These are phyloP conservation scores for Carabus problematicus DNA, from an alignment of 2,888 invertebrate genomes.

Conservation along the genomic window DNA sequence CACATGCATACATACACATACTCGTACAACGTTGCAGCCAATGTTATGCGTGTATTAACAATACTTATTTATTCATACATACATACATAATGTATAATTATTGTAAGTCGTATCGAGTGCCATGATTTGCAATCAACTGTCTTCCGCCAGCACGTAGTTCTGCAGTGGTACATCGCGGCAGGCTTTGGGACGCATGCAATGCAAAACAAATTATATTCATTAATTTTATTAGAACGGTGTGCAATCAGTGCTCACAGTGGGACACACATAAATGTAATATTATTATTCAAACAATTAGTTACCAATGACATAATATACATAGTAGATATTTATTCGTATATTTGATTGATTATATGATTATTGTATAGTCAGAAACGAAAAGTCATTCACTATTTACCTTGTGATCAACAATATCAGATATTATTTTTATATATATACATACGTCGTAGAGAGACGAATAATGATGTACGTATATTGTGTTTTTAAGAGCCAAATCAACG, in stretches of 20 bases:
- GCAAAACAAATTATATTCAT: slow-evolving; percentile 1
- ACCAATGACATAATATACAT: slow-evolving; percentile 19
- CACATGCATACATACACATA: slow-evolving; percentile 2
- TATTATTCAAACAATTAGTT: slow-evolving; percentile 16
- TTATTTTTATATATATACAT: slow-evolving; percentile 40
- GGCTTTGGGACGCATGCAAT: slow-evolving; percentile 42
- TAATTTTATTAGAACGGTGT: slow-evolving; percentile 15
- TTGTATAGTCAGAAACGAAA: background rate
- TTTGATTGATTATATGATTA: background rate
- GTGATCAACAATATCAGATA: slow-evolving; percentile 28
- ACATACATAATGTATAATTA: slow-evolving; percentile 8
- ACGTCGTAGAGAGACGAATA: slow-evolving; percentile 25
- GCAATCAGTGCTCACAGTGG: slow-evolving; percentile 37
- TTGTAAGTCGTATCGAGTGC: slow-evolving; percentile 51
- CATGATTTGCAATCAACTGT: slow-evolving; percentile 57
- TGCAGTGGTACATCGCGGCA: slow-evolving; percentile 51
- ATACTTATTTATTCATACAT: slow-evolving; percentile 8
- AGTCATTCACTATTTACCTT: background rate
- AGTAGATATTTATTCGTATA: background rate
- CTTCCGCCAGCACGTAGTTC: slow-evolving; percentile 56
- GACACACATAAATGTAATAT: slow-evolving; percentile 26
- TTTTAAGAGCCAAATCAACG: slow-evolving; percentile 41
- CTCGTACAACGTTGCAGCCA: background rate
- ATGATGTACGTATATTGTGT: slow-evolving; percentile 36
- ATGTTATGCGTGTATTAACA: slow-evolving; percentile 8